Evolutionary conservation across 2,888 invertebrate species (phyloP).

Genomic region (Plusia festucae): DNA sequence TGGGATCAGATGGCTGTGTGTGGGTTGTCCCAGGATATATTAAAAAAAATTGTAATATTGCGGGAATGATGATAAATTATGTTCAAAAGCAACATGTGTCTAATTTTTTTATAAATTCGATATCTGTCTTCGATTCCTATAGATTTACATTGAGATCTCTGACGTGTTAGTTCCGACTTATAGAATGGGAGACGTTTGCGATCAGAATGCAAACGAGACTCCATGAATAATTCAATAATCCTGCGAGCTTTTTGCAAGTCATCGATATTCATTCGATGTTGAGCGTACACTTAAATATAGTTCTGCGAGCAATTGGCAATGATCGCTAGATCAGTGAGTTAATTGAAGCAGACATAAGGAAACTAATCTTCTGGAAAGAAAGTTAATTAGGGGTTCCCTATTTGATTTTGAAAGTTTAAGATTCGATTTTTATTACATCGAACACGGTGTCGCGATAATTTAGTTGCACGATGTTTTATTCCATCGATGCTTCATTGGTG

Average conservation of each 20-base stretch:
- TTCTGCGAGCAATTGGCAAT: conserved; percentile 43
- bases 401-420: no score
- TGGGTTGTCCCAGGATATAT: no score
- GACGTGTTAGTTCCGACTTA: conserved; percentile 60
- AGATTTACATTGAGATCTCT: conserved; percentile 49
- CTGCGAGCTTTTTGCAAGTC: conserved; percentile 65
- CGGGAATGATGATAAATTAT: no score
- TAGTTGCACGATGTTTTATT: no score
- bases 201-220: conserved; percentile 71
- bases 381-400: no score
- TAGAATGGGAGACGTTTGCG: conserved; percentile 58
- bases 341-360: conserved; percentile 10
- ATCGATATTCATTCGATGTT: conserved; percentile 71
- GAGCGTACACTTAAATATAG: conserved; percentile 59
- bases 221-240: conserved; percentile 71
- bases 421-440: no score
- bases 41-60: no score
- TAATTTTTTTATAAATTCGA: background rate
- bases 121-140: conserved; percentile 54
- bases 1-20: no score
- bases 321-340: conserved; percentile 22
- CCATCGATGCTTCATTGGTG: no score
- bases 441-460: no score
- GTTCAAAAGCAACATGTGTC: no score
- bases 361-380: no score